A percentile compares a stretch with the other conserved stretches of the same genome.
phyloP scores from a whole-genome alignment of 2,797 vertebrate genomes.

The Streptopelia turtur region DNA sequence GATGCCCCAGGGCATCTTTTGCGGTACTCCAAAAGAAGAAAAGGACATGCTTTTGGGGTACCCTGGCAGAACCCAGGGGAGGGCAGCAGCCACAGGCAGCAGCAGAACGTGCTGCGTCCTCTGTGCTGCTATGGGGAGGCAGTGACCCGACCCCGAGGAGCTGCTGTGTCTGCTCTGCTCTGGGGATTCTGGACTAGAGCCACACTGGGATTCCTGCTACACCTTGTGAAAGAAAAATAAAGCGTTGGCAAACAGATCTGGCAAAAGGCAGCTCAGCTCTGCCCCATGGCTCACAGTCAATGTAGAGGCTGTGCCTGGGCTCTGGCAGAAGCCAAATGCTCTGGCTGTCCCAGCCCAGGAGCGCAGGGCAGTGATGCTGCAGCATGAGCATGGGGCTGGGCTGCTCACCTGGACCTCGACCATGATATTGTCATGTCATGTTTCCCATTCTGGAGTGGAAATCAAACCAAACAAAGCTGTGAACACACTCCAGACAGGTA shows the following conservation, averaged over 20 bases:
- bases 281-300: rapidly evolving
- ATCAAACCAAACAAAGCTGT: neutral
- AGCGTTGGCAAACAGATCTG: neutral
- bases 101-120: rapidly evolving
- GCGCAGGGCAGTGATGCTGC: rapidly evolving
- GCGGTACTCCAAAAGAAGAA: neutral
- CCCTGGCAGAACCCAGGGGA: rapidly evolving
- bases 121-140: neutral
- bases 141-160: neutral
- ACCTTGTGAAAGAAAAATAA: neutral
- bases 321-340: neutral
- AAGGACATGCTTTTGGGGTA: neutral
- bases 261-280: slow-evolving; percentile 22
- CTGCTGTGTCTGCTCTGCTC: neutral
- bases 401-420: neutral
- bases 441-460: neutral
- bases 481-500: neutral
- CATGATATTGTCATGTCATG: rapidly evolving
- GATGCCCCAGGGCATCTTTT: neutral
- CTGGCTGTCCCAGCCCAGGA: neutral
- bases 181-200: neutral
- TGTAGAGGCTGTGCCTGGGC: neutral
- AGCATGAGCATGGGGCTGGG: rapidly evolving
- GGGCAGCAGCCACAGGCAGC: neutral
- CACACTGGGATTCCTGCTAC: neutral